phyloP scores from a whole-genome alignment of 1,140 invertebrate species.

The Drosophila pallidifrons region DNA sequence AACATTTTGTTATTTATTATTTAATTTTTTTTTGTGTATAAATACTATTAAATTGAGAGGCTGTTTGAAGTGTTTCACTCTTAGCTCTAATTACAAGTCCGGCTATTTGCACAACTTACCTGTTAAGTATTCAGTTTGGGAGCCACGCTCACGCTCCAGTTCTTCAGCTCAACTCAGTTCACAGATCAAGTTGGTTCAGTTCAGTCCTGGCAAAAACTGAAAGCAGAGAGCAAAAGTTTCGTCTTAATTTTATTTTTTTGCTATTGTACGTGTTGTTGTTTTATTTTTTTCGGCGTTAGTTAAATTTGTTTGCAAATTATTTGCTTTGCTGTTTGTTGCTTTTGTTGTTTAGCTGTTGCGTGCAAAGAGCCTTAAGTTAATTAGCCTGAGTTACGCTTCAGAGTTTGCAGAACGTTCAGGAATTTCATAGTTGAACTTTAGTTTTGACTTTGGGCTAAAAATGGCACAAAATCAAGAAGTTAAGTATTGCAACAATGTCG shows the following conservation, averaged over 20 bases:
- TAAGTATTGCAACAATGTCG: not conserved
- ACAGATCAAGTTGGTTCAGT: slow-evolving; percentile 15
- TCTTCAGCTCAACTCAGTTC: slow-evolving; percentile 21
- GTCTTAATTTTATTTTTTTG: slow-evolving; percentile 18
- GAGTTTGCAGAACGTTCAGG: slow-evolving; percentile 43
- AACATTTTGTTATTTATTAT: slow-evolving; percentile 14
- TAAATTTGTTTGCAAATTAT: slow-evolving; percentile 73
- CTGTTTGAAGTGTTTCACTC: slow-evolving; percentile 31
- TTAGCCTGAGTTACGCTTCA: slow-evolving; percentile 64
- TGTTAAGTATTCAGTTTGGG: slow-evolving; percentile 69
- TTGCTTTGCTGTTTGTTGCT: slow-evolving; percentile 53
- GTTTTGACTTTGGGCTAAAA: not conserved
- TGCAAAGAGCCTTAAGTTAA: slow-evolving; percentile 61
- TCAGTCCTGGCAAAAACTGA: slow-evolving; percentile 43
- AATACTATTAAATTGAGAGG: slow-evolving; percentile 20
- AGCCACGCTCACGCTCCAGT: slow-evolving; percentile 73
- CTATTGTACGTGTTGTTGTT: slow-evolving; percentile 20
- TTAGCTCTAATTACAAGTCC: slow-evolving; percentile 61
- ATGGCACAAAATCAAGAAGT: not conserved
- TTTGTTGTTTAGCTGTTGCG: slow-evolving; percentile 47
- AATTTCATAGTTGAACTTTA: slow-evolving; percentile 58
- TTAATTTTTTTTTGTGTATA: not conserved
- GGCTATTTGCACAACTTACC: slow-evolving; percentile 73
- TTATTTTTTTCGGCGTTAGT: slow-evolving; percentile 53
- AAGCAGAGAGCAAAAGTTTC: slow-evolving; percentile 58